These are phyloP conservation scores for Botrylloides violaceus DNA, from an alignment of 23 tunicate genomes.

Conservation along the genomic window DNA sequence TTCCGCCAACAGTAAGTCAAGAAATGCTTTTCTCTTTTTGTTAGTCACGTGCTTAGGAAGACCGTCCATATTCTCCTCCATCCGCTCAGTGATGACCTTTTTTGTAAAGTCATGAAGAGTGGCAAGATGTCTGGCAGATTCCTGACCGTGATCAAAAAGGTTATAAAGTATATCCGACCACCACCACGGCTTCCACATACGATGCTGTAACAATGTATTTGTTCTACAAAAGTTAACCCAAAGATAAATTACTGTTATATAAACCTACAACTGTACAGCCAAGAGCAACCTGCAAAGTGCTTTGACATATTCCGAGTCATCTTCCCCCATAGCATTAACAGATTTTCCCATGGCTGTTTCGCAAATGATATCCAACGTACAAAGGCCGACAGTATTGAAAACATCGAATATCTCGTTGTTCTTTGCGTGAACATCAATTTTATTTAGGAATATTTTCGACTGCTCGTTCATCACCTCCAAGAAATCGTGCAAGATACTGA, in stretches of 20 bases:
- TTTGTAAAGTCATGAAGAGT: slow-evolving; percentile 46
- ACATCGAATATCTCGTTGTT: no score
- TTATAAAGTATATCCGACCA: slow-evolving; percentile 43
- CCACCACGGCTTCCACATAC: slow-evolving; percentile 46
- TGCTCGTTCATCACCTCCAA: no score
- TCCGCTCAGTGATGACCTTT: slow-evolving; percentile 34
- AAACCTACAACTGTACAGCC: no score
- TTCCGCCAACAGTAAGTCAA: slow-evolving; percentile 64
- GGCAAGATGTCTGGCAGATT: slow-evolving; percentile 23
- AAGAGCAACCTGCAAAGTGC: no score
- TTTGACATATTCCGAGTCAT: no score
- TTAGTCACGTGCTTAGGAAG: slow-evolving; percentile 3
- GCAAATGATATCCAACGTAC: no score
- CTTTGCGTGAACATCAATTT: no score
- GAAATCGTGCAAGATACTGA: no score
- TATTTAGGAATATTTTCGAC: no score
- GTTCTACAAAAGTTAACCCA: slow-evolving; percentile 30
- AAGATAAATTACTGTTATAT: not conserved
- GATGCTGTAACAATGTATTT: slow-evolving; percentile 28
- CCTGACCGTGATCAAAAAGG: slow-evolving; percentile 26
- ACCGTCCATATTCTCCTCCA: slow-evolving; percentile 1
- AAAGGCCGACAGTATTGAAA: no score
- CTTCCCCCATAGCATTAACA: no score
- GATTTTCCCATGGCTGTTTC: no score
- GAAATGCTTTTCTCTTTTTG: slow-evolving; percentile 55